These are phyloP conservation scores for Thaumetopoea pityocampa DNA, from an alignment of 1,140 invertebrate species.

Conservation along the genomic window DNA sequence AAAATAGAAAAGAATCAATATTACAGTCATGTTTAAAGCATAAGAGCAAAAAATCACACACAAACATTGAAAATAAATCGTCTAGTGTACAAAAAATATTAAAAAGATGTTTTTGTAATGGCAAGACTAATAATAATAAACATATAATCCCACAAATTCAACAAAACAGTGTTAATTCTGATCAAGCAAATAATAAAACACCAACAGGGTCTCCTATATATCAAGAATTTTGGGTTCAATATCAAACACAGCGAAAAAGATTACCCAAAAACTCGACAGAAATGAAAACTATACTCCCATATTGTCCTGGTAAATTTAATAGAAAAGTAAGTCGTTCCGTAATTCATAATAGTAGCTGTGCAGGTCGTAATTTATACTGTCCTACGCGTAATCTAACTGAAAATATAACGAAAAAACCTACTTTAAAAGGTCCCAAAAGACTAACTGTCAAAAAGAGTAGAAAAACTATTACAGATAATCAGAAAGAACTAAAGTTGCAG, in stretches of 20 bases:
- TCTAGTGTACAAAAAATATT: background rate
- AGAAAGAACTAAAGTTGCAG: no score
- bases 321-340: no score
- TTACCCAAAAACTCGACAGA: slow-evolving; percentile 5
- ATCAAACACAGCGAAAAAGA: background rate
- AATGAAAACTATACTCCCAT: slow-evolving; percentile 34
- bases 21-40: no score
- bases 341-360: no score
- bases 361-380: no score
- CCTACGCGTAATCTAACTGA: no score
- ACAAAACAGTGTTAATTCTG: background rate
- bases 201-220: slow-evolving; percentile 2
- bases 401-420: no score
- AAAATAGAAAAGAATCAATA: no score
- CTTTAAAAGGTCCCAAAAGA: no score
- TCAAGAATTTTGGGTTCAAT: slow-evolving; percentile 5
- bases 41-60: slow-evolving; percentile 1
- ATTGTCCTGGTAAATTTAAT: slow-evolving; percentile 31
- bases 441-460: no score
- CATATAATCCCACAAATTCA: background rate
- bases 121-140: background rate
- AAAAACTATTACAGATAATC: no score
- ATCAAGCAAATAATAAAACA: background rate
- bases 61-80: background rate
- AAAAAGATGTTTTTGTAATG: slow-evolving; percentile 6